Conservation (phyloP, 2,797 vertebrate species). For the Enteromius fasciolatus region DNA sequence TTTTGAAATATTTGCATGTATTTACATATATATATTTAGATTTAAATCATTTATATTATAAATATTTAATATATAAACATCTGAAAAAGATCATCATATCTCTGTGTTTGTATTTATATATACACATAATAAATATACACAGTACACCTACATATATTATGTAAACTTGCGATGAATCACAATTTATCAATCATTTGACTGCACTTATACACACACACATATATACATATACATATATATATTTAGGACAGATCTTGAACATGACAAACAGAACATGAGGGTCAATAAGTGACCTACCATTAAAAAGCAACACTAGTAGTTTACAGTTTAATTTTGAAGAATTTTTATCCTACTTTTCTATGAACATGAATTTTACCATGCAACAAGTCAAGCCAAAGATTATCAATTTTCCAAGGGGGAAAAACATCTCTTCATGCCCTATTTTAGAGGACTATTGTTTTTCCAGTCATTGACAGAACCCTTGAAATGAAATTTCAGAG, state of each 20-base stretch:
- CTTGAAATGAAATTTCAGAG: slow-evolving; percentile 16
- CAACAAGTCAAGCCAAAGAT: background rate
- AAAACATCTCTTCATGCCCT: background rate
- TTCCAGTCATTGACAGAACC: background rate
- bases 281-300: background rate
- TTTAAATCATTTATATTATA: no score
- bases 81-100: no score
- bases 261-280: background rate
- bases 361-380: background rate
- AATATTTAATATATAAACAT: no score
- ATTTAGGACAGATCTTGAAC: background rate
- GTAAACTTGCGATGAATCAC: no score
- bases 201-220: no score
- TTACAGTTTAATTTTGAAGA: background rate
- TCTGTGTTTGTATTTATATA: no score
- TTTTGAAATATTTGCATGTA: no score
- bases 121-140: no score
- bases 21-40: no score
- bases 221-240: background rate
- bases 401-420: background rate
- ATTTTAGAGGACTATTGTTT: no score
- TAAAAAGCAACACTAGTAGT: background rate
- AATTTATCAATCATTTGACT: no score
- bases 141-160: no score
- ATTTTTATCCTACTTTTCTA: background rate